Conservation (phyloP, 2,113 vertebrate species). For the Hipposideros armiger region DNA sequence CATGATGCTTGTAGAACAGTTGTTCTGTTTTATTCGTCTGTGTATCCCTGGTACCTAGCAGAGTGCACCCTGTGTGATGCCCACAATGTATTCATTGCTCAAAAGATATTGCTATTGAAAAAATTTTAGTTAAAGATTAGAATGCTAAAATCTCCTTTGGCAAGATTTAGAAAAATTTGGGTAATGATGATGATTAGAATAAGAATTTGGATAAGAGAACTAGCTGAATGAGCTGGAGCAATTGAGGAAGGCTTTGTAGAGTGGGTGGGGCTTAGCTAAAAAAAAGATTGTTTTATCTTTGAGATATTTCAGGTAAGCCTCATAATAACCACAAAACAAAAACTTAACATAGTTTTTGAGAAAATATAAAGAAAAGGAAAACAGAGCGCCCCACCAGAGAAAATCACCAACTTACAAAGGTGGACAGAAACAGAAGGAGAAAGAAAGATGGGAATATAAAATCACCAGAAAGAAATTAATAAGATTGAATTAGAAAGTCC, state of each 20-base stretch:
- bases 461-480: neutral
- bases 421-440: neutral
- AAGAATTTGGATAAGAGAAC: constrained; percentile 11
- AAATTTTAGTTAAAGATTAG: constrained; percentile 3
- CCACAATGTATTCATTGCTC: neutral
- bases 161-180: neutral
- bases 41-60: neutral
- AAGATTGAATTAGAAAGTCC: neutral
- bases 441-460: neutral
- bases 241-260: neutral
- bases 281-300: neutral
- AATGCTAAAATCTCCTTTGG: neutral
- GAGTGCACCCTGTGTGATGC: neutral
- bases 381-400: neutral
- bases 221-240: neutral
- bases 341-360: neutral
- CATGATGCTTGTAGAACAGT: neutral
- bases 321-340: neutral
- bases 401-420: neutral
- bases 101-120: neutral
- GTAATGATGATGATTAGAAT: neutral
- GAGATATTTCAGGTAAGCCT: neutral
- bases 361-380: neutral
- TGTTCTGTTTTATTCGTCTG: neutral
- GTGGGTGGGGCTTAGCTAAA: neutral